Evolutionary conservation across 2,888 invertebrate genomes (phyloP), one percentile per base, ranked within the genome.

Genomic region (Eupeodes latifasciatus): DNA sequence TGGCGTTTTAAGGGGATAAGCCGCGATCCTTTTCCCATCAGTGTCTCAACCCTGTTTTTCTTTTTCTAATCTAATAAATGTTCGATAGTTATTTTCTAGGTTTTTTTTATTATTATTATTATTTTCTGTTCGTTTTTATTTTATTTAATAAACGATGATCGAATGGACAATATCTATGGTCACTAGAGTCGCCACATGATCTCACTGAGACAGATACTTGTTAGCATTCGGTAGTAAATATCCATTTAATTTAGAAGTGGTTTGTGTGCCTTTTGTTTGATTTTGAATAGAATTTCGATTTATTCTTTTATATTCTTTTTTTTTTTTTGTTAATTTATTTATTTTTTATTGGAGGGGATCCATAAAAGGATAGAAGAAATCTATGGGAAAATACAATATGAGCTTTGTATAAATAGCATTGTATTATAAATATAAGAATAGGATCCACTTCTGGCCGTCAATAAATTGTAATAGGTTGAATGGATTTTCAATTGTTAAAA

Each of bases 141-240:
- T 82, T 67, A 59, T 36, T 81, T 64, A 75, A 86, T 86, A 85
- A 85, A 81, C 81, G 76, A 81, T 61, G 76, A 81, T 61, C 57
- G 44, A 75, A 76, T 69, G 84, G 69, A 69, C 80, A 85, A 59
- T 77, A 67, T 76, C 71, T 86, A 71, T 83, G 67, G 71, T 44
- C 66, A 14, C 51, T 75, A 49, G n/a, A 72, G 76, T 83, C 82
- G 75, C 79, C 79, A 75, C 78, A 78, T 78, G 86, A 79, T 64
- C 79, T 27, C 47, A 14, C 66, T 83, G 79, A 75, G 79, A 72
- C 82, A 79, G 59, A 86, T 75, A 79, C 82, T 86, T 86, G 86
- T 86, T 86, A 82, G 86, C 83, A 83, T 86, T 86, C 86, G 83
- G 86, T 86, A 86, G 86, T 86, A 83, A 86, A 82, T 82, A 80